Evolutionary conservation across 2,113 vertebrate genomes (phyloP).

Genomic region (Macheiramphus alcinus): DNA sequence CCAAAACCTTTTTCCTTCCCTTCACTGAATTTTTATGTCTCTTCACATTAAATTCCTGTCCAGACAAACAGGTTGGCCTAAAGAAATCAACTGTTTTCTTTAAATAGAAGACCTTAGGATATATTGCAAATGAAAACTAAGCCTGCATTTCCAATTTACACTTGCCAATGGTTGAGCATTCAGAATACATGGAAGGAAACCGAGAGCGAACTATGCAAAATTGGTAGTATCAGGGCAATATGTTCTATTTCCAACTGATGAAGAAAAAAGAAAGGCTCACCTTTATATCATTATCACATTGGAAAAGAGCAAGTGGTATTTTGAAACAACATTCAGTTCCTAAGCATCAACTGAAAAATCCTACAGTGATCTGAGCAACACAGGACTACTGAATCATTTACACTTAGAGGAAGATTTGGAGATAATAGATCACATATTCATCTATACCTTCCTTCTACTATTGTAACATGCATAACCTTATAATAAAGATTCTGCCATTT

Average conservation of each 20-base stretch:
- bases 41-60: neutral
- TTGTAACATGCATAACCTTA: neutral
- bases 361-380: neutral
- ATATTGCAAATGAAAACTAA: neutral
- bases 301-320: neutral
- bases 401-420: neutral
- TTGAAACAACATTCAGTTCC: neutral
- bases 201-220: neutral
- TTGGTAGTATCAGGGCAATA: neutral
- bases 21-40: neutral
- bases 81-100: neutral
- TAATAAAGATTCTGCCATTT: neutral
- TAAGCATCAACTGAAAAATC: neutral
- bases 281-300: neutral
- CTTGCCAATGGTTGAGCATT: neutral
- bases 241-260: neutral
- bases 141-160: neutral
- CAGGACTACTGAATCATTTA: neutral
- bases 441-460: neutral
- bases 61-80: neutral
- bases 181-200: neutral
- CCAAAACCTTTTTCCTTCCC: neutral
- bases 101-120: neutral
- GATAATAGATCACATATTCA: neutral
- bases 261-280: neutral